Evolutionary conservation across 1,140 invertebrate species (phyloP), one percentile per base, ranked within the genome.

Genomic region (Drosophila erecta): DNA sequence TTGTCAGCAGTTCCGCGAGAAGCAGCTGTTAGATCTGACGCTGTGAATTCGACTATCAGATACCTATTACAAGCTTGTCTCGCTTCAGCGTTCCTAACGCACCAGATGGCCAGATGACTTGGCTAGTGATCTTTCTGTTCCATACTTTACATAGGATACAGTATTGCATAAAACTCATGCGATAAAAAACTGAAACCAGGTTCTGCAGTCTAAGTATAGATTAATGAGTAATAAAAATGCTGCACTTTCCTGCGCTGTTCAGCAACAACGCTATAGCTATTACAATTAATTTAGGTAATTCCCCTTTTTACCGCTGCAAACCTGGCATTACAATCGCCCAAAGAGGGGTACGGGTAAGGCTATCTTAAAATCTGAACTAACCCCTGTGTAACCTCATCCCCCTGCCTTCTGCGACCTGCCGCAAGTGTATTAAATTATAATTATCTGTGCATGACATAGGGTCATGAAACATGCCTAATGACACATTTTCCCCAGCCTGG

Each of bases 381-480:
- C 14, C 61, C 5, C 6, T 37, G 37, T 10, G 41, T 4, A 6
- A 11, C 8, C 30, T 15, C 40, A 12, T 22, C 33, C 37, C 15
- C 33, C 27, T 11, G 5, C 38, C 17, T 14, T 38, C 47, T 17
- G 51, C 41, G 70, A 80, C 79, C 69, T 71, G 64, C 76, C 50
- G 58, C 67, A 89, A 89, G 84, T 84, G 84, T 84, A 84, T 89
- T 89, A 89, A 89, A 89, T 89, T 89, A 89, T 89, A 89, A 89
- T 89, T 89, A 89, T 89, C 84, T 89, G 84, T 89, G 84, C 84
- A 89, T 89, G 84, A 89, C 84, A 89, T 89, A 84, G 84, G 84
- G 84, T 89, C 84, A 84, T 89, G 84, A 89, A 89, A 89, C 84
- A 89, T 89, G 84, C 79, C 84, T 89, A 89, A 89, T 89, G 84